Conservation (phyloP, 2,797 vertebrate species). For the Sebastes diploproa region DNA sequence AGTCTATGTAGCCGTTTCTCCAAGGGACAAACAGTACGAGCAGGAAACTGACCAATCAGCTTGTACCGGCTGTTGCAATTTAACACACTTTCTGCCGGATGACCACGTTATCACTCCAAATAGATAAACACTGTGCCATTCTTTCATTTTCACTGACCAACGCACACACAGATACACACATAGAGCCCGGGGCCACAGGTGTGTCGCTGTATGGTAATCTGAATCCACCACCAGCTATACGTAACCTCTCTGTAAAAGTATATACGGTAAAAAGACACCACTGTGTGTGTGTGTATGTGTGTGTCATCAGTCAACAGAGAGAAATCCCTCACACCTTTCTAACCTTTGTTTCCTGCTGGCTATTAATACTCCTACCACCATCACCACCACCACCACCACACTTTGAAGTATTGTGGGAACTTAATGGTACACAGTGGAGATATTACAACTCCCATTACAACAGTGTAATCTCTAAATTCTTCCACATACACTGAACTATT, state of each 20-base stretch:
- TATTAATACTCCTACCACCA: neutral
- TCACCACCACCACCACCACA: neutral
- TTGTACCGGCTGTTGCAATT: neutral
- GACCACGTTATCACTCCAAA: neutral
- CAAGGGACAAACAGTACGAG: neutral
- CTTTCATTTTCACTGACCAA: neutral
- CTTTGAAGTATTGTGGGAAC: slow-evolving; percentile 35
- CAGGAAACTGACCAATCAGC: neutral
- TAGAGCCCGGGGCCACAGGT: slow-evolving; percentile 27
- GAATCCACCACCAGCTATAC: slow-evolving; percentile 19
- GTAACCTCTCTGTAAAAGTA: slow-evolving; percentile 25
- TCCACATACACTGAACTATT: slow-evolving; percentile 45
- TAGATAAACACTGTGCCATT: neutral
- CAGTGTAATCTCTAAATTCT: slow-evolving; percentile 45
- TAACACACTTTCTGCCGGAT: neutral
- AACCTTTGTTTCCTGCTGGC: slow-evolving; percentile 20
- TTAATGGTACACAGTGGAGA: neutral
- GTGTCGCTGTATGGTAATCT: slow-evolving; percentile 39
- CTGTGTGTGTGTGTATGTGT: neutral
- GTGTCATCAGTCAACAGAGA: neutral
- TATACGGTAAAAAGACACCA: slow-evolving; percentile 36
- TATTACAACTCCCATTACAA: slow-evolving; percentile 20
- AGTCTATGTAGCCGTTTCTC: neutral
- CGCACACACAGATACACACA: neutral
- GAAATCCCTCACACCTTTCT: slow-evolving; percentile 7